Conservation (phyloP, 2,888 invertebrate species). For the Plutella xylostella region DNA sequence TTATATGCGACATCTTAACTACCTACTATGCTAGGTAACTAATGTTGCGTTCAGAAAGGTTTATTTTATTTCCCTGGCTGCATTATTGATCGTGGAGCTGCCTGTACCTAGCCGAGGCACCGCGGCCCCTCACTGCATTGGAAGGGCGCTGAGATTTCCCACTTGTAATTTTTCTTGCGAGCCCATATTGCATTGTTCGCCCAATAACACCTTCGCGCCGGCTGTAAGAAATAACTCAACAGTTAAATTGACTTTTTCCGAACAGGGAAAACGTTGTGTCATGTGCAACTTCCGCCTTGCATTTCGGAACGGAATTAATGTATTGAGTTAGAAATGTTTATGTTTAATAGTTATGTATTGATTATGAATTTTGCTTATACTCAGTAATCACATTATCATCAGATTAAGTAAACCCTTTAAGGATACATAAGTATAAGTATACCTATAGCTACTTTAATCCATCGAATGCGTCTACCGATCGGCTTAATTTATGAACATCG, state of each 20-base stretch:
- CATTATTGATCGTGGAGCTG: no score
- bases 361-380: neutral
- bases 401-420: neutral
- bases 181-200: slow-evolving; percentile 40
- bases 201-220: slow-evolving; percentile 26
- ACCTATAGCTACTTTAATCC: neutral
- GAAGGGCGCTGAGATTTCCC: slow-evolving; percentile 41
- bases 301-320: neutral
- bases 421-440: neutral
- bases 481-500: no score
- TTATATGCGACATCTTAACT: no score
- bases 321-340: neutral
- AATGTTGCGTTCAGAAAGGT: neutral
- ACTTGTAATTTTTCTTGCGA: slow-evolving; percentile 48
- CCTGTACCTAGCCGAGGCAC: no score
- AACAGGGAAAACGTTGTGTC: slow-evolving; percentile 35
- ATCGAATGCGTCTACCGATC: neutral
- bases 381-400: neutral
- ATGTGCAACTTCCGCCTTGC: slow-evolving; percentile 29
- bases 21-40: no score
- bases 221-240: slow-evolving; percentile 42
- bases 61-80: neutral
- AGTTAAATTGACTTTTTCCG: slow-evolving; percentile 52
- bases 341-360: neutral
- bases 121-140: no score